Evolutionary conservation across 2,888 invertebrate species (phyloP).

Genomic region (Bruchidius siliquastri): DNA sequence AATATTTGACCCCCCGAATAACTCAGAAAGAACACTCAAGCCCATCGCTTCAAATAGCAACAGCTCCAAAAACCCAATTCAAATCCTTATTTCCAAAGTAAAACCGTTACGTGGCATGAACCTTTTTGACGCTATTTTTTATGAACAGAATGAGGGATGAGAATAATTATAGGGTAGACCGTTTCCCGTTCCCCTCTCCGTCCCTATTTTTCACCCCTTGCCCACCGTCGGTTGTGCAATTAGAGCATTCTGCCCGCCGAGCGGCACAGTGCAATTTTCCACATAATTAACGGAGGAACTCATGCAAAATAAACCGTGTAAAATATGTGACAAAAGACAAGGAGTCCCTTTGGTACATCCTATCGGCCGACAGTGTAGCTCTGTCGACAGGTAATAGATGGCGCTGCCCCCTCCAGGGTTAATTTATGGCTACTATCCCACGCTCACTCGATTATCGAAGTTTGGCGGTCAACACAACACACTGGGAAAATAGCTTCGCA

Average conservation of each 20-base stretch:
- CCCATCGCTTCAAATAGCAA: too few species aligned
- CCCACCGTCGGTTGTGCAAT: not conserved
- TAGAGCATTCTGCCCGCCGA: not conserved
- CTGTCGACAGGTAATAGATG: constrained; percentile 27
- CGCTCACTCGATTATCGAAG: constrained; percentile 30
- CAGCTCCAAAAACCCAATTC: too few species aligned
- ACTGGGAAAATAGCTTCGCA: not conserved
- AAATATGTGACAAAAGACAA: constrained; percentile 30
- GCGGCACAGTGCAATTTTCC: constrained; percentile 8
- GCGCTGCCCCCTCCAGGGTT: constrained; percentile 22
- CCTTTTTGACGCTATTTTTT: not conserved
- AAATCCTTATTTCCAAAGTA: too few species aligned
- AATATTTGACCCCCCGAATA: too few species aligned
- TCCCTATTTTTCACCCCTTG: not conserved
- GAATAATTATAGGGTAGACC: not conserved
- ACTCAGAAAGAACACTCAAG: too few species aligned
- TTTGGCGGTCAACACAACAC: constrained; percentile 28
- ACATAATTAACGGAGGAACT: constrained; percentile 25
- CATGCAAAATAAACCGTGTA: constrained; percentile 26
- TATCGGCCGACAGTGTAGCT: constrained; percentile 12
- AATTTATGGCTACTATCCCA: constrained; percentile 28
- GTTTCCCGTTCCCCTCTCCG: not conserved
- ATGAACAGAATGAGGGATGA: not conserved
- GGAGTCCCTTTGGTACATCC: constrained; percentile 24
- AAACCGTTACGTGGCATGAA: too few species aligned